Conservation (phyloP, 2,113 vertebrate species). For the Emydura subglobosa region DNA sequence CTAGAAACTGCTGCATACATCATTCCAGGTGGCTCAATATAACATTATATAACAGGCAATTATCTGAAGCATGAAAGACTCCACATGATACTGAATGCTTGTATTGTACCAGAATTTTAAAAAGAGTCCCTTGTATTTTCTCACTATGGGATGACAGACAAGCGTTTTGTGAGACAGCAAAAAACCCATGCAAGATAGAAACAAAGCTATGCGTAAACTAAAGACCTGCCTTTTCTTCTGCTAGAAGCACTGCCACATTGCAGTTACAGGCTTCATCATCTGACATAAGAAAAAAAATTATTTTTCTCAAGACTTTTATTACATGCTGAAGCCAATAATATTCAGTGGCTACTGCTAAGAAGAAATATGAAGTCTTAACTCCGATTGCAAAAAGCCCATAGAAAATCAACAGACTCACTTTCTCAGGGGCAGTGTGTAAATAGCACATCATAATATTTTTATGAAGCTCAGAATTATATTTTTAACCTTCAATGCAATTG, state of each 20-base stretch:
- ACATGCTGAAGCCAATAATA: conserved; percentile 37
- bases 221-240: conserved; percentile 11
- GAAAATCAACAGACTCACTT: conserved; percentile 7
- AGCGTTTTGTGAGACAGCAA: conserved; percentile 29
- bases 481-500: conserved; percentile 1
- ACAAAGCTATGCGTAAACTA: background rate
- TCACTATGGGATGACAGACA: conserved; percentile 31
- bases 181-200: conserved; percentile 15
- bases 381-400: conserved; percentile 68
- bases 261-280: conserved; percentile 54
- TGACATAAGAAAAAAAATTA: background rate
- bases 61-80: conserved; percentile 3
- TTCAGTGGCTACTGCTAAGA: conserved; percentile 54
- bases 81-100: background rate
- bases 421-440: background rate
- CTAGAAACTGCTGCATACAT: background rate
- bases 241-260: background rate
- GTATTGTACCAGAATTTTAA: conserved; percentile 4
- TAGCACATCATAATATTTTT: background rate
- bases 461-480: background rate
- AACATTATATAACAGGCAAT: background rate
- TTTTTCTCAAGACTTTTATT: conserved; percentile 51
- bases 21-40: background rate
- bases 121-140: conserved; percentile 20
- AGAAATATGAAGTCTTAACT: conserved; percentile 25